Evolutionary conservation across 2,888 invertebrate species (phyloP).

Genomic region (Caenorhabditis afra): DNA sequence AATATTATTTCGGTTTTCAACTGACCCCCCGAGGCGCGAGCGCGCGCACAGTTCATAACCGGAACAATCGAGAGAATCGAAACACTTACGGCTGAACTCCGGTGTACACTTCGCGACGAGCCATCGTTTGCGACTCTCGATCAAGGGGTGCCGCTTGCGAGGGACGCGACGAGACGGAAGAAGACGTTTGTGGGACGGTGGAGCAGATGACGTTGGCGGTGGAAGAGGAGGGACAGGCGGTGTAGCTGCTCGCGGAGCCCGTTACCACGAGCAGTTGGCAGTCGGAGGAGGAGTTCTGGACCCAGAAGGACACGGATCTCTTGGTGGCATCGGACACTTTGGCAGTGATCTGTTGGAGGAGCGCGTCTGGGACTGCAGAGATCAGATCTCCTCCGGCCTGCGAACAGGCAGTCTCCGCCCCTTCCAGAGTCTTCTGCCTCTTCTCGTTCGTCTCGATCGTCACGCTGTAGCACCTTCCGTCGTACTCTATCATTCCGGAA

Average conservation of each 20-base stretch:
- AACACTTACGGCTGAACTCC: constrained; percentile 57
- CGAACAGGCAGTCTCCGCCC: constrained; percentile 40
- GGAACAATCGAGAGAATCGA: constrained; percentile 10
- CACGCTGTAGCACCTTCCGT: constrained; percentile 61
- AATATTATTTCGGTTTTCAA: constrained; percentile 36
- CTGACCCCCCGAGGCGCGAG: constrained; percentile 13
- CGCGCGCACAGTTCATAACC: constrained; percentile 10
- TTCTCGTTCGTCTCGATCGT: constrained; percentile 56
- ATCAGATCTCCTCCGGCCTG: constrained; percentile 42
- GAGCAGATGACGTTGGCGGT: constrained; percentile 50
- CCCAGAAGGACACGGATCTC: constrained; percentile 44
- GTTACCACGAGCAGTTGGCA: constrained; percentile 36
- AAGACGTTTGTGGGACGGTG: constrained; percentile 25
- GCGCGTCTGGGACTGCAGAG: constrained; percentile 5
- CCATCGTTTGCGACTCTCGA: constrained; percentile 20
- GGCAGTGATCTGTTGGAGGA: constrained; percentile 23
- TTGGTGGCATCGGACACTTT: constrained; percentile 43
- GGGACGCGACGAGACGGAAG: constrained; percentile 2
- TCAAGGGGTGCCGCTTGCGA: constrained; percentile 26
- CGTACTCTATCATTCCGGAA: constrained; percentile 43
- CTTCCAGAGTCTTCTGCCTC: constrained; percentile 38
- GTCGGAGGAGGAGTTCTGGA: constrained; percentile 25
- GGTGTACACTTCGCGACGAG: constrained; percentile 44
- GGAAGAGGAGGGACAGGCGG: constrained; percentile 10
- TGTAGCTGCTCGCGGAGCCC: constrained; percentile 20